A percentile compares a stretch with the other conserved stretches of the same genome.
Conservation (phyloP, 2,888 invertebrate species). For the Fragum whitleyi region DNA sequence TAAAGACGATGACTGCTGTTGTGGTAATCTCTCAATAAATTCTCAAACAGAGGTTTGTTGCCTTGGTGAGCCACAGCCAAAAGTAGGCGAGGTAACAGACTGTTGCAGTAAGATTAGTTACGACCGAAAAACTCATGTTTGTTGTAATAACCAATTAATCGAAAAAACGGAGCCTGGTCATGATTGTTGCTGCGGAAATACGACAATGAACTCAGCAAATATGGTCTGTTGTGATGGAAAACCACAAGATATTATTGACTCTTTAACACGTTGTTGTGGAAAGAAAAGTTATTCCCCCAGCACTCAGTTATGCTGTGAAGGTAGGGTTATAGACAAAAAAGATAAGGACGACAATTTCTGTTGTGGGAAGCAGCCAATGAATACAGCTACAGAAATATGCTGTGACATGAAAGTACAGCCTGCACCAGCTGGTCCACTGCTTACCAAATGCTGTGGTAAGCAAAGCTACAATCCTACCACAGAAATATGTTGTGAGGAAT, state of each 20-base stretch:
- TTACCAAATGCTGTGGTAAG: slow-evolving; percentile 53
- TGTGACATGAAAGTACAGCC: slow-evolving; percentile 50
- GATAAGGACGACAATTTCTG: slow-evolving; percentile 48
- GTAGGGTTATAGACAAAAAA: slow-evolving; percentile 42
- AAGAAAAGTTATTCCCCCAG: slow-evolving; percentile 41
- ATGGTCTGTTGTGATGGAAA: slow-evolving; percentile 44
- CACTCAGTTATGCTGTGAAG: slow-evolving; percentile 55
- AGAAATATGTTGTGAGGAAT: slow-evolving; percentile 52
- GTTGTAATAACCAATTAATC: slow-evolving; percentile 43
- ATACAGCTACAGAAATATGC: slow-evolving; percentile 47
- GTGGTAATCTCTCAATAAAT: slow-evolving; percentile 46
- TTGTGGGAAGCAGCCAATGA: slow-evolving; percentile 47
- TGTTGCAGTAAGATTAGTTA: slow-evolving; percentile 53
- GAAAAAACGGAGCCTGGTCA: slow-evolving; percentile 43
- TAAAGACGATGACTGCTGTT: slow-evolving; percentile 41
- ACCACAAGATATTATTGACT: slow-evolving; percentile 33
- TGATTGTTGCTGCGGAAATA: slow-evolving; percentile 57
- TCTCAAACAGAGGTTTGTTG: slow-evolving; percentile 49
- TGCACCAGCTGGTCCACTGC: slow-evolving; percentile 39
- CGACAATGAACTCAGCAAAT: slow-evolving; percentile 43
- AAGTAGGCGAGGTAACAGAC: slow-evolving; percentile 30
- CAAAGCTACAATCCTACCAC: slow-evolving; percentile 40
- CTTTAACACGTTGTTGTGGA: slow-evolving; percentile 48
- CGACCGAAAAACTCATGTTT: slow-evolving; percentile 28
- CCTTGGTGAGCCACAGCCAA: slow-evolving; percentile 37